phyloP scores from a whole-genome alignment of 2,113 vertebrate species.

The Jacana jacana region DNA sequence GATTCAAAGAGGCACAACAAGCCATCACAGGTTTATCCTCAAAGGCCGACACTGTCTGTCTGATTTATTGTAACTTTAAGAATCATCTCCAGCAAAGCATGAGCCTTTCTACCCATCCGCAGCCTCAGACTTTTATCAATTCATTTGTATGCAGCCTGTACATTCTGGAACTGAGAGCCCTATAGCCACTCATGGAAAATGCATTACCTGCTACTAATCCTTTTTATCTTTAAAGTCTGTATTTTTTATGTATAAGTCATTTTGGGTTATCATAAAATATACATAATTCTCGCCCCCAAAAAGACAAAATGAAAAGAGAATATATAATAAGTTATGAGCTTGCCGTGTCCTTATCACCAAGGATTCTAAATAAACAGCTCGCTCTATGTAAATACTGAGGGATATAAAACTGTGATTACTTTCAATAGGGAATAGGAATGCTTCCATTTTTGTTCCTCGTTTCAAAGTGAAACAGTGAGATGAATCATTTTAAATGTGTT shows the following conservation, averaged over 20 bases:
- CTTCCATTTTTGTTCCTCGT: constrained; percentile 66
- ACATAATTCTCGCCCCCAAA: constrained; percentile 79
- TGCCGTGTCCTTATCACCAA: constrained; percentile 75
- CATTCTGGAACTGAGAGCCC: constrained; percentile 78
- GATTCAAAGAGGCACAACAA: constrained; percentile 87
- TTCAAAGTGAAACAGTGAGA: constrained; percentile 70
- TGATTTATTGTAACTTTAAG: constrained; percentile 91
- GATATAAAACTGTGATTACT: constrained; percentile 81
- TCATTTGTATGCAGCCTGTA: constrained; percentile 86
- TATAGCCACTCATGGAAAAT: constrained; percentile 90
- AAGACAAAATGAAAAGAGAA: constrained; percentile 83
- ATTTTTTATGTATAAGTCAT: constrained; percentile 88
- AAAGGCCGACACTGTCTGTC: constrained; percentile 88
- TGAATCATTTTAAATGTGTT: constrained; percentile 61
- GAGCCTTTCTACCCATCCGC: constrained; percentile 78
- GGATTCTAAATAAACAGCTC: constrained; percentile 83
- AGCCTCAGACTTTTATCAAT: constrained; percentile 84
- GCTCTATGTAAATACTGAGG: constrained; percentile 81
- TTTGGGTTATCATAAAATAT: constrained; percentile 88
- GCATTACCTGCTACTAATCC: constrained; percentile 89
- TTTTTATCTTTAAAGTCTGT: constrained; percentile 89
- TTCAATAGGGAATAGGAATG: constrained; percentile 77
- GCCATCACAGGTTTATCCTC: constrained; percentile 88
- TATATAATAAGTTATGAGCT: constrained; percentile 80
- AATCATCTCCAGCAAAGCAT: constrained; percentile 86